Evolutionary conservation across 2,888 invertebrate genomes (phyloP), one percentile per base, ranked within the genome.

Genomic region (Brenthis daphne): DNA sequence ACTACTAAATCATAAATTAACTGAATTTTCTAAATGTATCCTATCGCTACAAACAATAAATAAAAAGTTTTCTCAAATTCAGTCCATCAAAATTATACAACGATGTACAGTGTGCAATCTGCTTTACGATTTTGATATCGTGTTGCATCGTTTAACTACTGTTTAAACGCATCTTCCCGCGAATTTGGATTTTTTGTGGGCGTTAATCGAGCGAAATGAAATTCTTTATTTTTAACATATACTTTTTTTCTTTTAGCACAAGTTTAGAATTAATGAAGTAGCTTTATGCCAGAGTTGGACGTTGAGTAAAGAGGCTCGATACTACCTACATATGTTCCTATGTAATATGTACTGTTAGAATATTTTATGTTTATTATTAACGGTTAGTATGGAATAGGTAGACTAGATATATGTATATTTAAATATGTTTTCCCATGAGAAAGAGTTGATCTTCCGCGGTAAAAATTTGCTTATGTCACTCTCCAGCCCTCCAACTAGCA

Each of bases 71-170:
- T 43, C 37, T 43, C 37, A 43, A 11, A 37, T 61, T 60, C 57
- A 53, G n/a, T 55, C 48, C 50, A 53, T 11, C 37, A 43, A 71
- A 71, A 54, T 48, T 57, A 57, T 37, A 70, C 64, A 67, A 55
- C 57, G 53, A 13, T 20, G 54, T n/a, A 57, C 74, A 81, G 79
- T 85, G 86, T 88, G 72, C 77, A 88, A 84, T 87, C 88, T 78
- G 75, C 83, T 68, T 76, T 81, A 74, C 76, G 74, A 85, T 85
- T 83, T 79, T 77, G 81, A 82, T 89, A 88, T 90, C 89, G 78
- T 80, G 88, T 90, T 89, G 77, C 89, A 73, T 72, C 74, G 82
- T 83, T 82, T 79, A 78, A 90, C 90, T 90, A 90, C 90, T 86
- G 90, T 89, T 80, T 81, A 76, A 80, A 77, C 80, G 75, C 81